These are phyloP conservation scores for Dioctria rufipes DNA, from an alignment of 2,888 invertebrate species.

Conservation along the genomic window DNA sequence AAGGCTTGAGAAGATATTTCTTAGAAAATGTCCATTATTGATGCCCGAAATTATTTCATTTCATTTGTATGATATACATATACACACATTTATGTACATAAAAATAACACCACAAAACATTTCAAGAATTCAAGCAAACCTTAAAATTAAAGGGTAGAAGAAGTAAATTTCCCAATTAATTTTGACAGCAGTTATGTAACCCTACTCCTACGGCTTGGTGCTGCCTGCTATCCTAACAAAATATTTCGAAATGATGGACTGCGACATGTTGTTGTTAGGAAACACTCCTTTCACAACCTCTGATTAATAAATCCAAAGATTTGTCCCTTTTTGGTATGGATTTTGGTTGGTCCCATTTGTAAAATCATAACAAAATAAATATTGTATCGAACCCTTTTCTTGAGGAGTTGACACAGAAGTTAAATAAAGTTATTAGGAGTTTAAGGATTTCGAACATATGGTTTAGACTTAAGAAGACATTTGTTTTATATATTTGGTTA, in stretches of 20 bases:
- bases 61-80: not conserved
- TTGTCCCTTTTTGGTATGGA: conserved; percentile 36
- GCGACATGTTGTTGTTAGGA: conserved; percentile 44
- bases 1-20: not conserved
- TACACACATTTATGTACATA: not conserved
- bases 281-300: not conserved
- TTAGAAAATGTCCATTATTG: conserved; percentile 1
- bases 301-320: conserved; percentile 40
- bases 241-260: conserved; percentile 8
- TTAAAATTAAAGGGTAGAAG: not conserved
- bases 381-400: conserved; percentile 5
- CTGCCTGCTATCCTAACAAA: conserved; percentile 8
- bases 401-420: not conserved
- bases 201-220: not conserved
- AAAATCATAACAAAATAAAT: conserved; percentile 31
- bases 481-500: too few species aligned
- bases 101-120: not conserved
- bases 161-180: conserved; percentile 34
- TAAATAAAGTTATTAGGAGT: conserved; percentile 10
- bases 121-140: not conserved
- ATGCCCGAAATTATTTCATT: not conserved
- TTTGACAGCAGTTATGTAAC: not conserved
- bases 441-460: not conserved
- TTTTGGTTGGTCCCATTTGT: conserved; percentile 30
- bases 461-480: too few species aligned